Base-by-base conservation (phyloP, 2,888 invertebrate genomes). In the Dugesia japonica region DNA sequence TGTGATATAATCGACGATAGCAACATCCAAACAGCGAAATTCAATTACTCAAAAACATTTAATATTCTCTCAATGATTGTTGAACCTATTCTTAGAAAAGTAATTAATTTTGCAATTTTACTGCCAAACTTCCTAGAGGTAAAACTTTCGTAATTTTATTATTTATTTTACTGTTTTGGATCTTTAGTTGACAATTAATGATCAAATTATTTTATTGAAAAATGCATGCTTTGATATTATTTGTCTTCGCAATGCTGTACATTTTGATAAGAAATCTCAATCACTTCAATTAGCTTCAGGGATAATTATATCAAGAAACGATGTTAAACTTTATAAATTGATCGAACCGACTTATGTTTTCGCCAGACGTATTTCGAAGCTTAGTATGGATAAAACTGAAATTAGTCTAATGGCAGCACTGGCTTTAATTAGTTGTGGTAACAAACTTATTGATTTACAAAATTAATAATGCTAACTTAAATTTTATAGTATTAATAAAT, bases 171-270 rank as follows among this genome's bases (percentile, higher is more conserved):
- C 4, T 20, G 17, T 13, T 9, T 56, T 13, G 1, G 7, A 56
- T 56, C 17, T 56, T 20, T 23, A 56, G 56, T n/a, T 56, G 56
- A 56, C 56, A 56, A 56, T 56, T 56, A 56, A 56, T 56, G 56
- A 56, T 56, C 56, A 56, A n/a, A 56, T 56, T 56, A 56, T 56
- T 56, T 56, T 56, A 56, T 56, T 56, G 23, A 56, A 56, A 56
- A 56, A 56, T 56, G 56, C 56, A 4, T 56, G 56, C 17, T 56
- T 56, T n/a, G 56, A 56, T 23, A 56, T 56, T 56, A 56, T 56
- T 56, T 56, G 56, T n/a, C 56, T 56, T 56, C 56, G 56, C 4
- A 56, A 56, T 56, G 4, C 56, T 13, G n/a, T 56, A 7, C 4
- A 56, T 56, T 56, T 56, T 56, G 56, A 56, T 23, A n/a, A 56